phyloP scores from a whole-genome alignment of 1,140 invertebrate genomes.

The Anoplophora glabripennis region DNA sequence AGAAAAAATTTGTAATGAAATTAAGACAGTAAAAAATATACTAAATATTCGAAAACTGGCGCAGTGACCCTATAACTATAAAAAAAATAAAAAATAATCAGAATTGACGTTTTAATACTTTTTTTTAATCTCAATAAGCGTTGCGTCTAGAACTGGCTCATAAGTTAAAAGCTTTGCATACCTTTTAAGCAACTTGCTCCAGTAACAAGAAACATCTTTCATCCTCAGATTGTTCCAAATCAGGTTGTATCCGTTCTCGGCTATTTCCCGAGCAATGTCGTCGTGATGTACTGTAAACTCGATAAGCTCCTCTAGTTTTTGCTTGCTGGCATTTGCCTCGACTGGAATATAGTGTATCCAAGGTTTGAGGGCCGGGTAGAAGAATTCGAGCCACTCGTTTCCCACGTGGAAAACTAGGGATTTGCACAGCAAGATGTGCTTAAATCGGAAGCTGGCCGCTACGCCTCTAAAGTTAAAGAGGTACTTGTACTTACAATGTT shows the following conservation, averaged over 20 bases:
- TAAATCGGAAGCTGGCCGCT: conserved; percentile 94
- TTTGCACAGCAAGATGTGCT: conserved; percentile 91
- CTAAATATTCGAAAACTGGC: no score
- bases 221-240: conserved; percentile 82
- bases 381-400: conserved; percentile 94
- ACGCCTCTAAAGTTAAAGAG: conserved; percentile 96
- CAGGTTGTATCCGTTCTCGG: conserved; percentile 76
- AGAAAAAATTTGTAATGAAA: no score
- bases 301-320: conserved; percentile 69
- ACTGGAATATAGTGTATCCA: conserved; percentile 97
- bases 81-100: neutral
- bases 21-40: no score
- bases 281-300: conserved; percentile 79
- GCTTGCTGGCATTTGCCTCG: conserved; percentile 62
- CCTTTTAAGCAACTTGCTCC: conserved; percentile 73
- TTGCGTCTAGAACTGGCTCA: conserved; percentile 56
- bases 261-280: conserved; percentile 72
- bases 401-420: conserved; percentile 96
- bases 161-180: conserved; percentile 79
- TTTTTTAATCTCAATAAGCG: conserved; percentile 54
- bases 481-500: conserved; percentile 93
- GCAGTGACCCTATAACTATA: neutral
- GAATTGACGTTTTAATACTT: conserved; percentile 1
- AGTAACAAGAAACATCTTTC: conserved; percentile 83
- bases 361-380: conserved; percentile 86